These are phyloP conservation scores for Cygnus atratus DNA, from an alignment of 2,113 vertebrate genomes.

Conservation along the genomic window DNA sequence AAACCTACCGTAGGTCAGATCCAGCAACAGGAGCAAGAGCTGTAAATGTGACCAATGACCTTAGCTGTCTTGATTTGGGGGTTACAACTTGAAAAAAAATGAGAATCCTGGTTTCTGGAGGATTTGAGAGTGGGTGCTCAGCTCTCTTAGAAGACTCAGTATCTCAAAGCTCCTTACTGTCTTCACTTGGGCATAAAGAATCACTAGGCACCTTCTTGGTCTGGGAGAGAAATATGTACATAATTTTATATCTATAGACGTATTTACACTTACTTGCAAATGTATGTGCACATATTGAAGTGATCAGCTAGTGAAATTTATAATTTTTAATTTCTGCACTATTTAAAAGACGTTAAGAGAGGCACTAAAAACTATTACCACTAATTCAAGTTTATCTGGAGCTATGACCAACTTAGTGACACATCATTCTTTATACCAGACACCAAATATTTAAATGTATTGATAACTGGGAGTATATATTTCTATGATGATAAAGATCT, in stretches of 20 bases:
- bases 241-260: neutral
- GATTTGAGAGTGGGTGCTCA: neutral
- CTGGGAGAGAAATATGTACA: neutral
- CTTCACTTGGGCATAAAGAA: neutral
- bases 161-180: neutral
- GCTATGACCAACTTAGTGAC: neutral
- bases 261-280: slow-evolving; percentile 19
- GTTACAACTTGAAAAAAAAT: neutral
- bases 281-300: neutral
- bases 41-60: neutral
- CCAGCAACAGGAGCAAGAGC: neutral
- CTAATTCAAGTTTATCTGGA: neutral
- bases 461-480: neutral
- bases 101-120: neutral
- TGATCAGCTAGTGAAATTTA: neutral
- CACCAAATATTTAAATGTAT: slow-evolving; percentile 18
- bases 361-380: neutral
- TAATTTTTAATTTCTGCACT: neutral
- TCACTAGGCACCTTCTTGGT: slow-evolving; percentile 15
- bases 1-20: neutral
- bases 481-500: slow-evolving; percentile 17
- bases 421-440: neutral
- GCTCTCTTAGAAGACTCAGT: neutral
- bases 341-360: neutral
- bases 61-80: neutral